A percentile compares a stretch with the other conserved stretches of the same genome.
Evolutionary conservation across 2,797 vertebrate species (phyloP).

Genomic region (Harpagifer antarcticus): DNA sequence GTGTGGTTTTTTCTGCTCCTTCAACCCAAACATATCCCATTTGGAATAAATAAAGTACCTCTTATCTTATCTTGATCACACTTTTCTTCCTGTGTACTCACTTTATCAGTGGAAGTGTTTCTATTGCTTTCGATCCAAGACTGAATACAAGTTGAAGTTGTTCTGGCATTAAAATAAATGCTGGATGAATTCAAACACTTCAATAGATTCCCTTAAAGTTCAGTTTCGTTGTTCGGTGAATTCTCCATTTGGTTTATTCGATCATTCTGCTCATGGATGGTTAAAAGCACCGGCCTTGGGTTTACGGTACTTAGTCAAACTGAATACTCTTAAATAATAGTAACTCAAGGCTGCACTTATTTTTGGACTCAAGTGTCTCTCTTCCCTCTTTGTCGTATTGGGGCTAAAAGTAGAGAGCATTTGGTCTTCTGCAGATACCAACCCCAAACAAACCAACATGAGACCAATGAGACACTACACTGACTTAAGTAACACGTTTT

Average conservation of each 20-base stretch:
- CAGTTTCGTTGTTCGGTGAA: not conserved
- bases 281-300: not conserved
- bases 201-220: not conserved
- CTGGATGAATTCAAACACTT: not conserved
- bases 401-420: not conserved
- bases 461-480: not conserved
- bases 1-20: too few relatives aligned
- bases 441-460: not conserved
- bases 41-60: too few relatives aligned
- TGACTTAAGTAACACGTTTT: not conserved
- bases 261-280: not conserved
- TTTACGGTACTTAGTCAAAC: not conserved
- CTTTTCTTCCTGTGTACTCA: not conserved
- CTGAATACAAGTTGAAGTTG: fast-evolving
- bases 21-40: too few relatives aligned
- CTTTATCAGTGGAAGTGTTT: constrained; percentile 18
- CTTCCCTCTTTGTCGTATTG: not conserved
- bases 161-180: not conserved
- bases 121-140: not conserved
- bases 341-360: not conserved
- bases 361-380: not conserved
- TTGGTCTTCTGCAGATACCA: not conserved
- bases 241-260: not conserved
- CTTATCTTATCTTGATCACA: too few relatives aligned
- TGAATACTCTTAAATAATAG: not conserved